Conservation (phyloP, 2,797 vertebrate genomes). For the Manis pentadactyla region DNA sequence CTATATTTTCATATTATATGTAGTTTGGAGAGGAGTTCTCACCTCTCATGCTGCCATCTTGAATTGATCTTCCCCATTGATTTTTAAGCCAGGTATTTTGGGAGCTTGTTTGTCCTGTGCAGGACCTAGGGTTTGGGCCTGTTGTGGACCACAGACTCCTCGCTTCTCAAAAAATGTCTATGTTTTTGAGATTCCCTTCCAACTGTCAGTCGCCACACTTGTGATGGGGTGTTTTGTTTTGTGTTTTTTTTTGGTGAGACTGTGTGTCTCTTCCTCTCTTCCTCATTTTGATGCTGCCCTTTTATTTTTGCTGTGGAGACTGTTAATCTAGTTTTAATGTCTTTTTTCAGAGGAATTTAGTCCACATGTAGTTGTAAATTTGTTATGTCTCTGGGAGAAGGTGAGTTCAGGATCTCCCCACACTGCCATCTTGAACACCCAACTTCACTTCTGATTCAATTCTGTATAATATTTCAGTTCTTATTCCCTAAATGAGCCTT, state of each 20-base stretch:
- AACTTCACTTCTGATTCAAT: constrained; percentile 51
- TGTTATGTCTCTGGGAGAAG: neutral
- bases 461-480: constrained; percentile 3
- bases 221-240: neutral
- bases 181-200: neutral
- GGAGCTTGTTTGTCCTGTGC: neutral
- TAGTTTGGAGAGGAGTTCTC: neutral
- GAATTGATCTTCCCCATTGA: neutral
- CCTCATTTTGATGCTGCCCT: neutral
- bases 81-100: neutral
- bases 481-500: neutral
- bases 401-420: neutral
- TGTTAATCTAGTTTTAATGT: neutral
- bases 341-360: neutral
- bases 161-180: neutral
- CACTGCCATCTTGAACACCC: neutral
- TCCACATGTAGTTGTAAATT: neutral
- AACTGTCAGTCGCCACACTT: neutral
- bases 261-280: neutral
- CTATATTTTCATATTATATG: too few relatives aligned
- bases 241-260: neutral
- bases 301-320: neutral
- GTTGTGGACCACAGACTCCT: neutral
- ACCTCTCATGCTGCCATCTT: too few relatives aligned
- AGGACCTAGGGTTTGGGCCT: neutral